These are phyloP conservation scores for Drosophila anceps DNA, from an alignment of 2,888 invertebrate species.

Conservation along the genomic window DNA sequence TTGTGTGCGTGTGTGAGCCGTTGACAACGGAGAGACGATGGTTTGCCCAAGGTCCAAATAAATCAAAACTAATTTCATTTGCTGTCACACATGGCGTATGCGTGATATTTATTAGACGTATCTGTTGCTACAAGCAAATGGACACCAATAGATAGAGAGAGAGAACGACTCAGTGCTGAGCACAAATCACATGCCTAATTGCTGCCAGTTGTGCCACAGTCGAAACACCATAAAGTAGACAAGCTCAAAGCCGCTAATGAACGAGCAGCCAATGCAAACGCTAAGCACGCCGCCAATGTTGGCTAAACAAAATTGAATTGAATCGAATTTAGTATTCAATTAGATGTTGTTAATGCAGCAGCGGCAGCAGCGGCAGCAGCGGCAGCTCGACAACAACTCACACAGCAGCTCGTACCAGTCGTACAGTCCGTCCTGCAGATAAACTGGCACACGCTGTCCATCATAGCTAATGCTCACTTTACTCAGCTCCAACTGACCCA, in stretches of 20 bases:
- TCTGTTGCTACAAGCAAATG: slow-evolving; percentile 2
- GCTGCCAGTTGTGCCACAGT: slow-evolving; percentile 60
- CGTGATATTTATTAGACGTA: slow-evolving; percentile 50
- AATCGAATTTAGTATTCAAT: slow-evolving; percentile 1
- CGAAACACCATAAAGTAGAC: slow-evolving; percentile 76
- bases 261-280: slow-evolving; percentile 82
- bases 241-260: slow-evolving; percentile 81
- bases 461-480: slow-evolving; percentile 62
- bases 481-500: slow-evolving; percentile 30
- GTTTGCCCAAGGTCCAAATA: slow-evolving; percentile 43
- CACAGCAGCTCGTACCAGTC: slow-evolving; percentile 80
- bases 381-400: slow-evolving; percentile 50
- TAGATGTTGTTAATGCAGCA: background rate
- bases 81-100: slow-evolving; percentile 67
- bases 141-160: background rate
- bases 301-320: slow-evolving; percentile 55
- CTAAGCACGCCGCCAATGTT: slow-evolving; percentile 82
- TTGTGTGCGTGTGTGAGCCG: slow-evolving; percentile 25
- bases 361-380: too few species aligned
- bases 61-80: slow-evolving; percentile 65
- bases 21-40: slow-evolving; percentile 42
- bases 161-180: too few species aligned
- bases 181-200: slow-evolving; percentile 22
- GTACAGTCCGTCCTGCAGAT: slow-evolving; percentile 67
- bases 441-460: slow-evolving; percentile 51